Evolutionary conservation across 2,888 invertebrate genomes (phyloP).

Genomic region (Lycophotia porphyrea): DNA sequence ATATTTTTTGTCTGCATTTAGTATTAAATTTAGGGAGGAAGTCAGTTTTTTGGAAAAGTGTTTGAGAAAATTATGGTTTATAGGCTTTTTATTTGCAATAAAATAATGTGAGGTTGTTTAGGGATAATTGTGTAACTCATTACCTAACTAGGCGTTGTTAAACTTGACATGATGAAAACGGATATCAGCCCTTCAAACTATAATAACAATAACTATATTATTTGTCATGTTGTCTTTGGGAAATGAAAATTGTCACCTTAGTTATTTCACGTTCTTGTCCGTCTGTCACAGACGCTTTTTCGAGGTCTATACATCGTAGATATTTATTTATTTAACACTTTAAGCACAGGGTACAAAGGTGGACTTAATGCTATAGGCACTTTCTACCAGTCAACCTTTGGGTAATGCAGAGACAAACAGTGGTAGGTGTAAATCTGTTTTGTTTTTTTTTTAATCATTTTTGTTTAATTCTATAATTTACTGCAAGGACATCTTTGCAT

Average conservation of each 20-base stretch:
- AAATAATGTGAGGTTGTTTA: neutral
- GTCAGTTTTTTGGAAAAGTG: neutral
- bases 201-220: too few species aligned
- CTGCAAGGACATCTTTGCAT: too few species aligned
- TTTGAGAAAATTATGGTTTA: neutral
- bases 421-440: neutral
- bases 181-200: neutral
- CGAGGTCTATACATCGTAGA: neutral
- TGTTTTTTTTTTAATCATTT: too few species aligned
- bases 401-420: neutral
- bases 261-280: neutral
- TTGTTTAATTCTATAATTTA: too few species aligned
- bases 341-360: too few species aligned
- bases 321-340: neutral
- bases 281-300: neutral
- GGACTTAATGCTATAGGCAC: too few species aligned
- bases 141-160: neutral
- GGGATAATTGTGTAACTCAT: neutral
- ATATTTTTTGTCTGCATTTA: constrained; percentile 49
- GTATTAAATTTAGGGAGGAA: constrained; percentile 30
- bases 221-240: too few species aligned
- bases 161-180: neutral
- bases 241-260: neutral
- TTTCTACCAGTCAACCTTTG: neutral
- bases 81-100: neutral